Evolutionary conservation across 2,113 vertebrate species (phyloP), one percentile per base, ranked within the genome.

Genomic region (Poeciliopsis retropinna): DNA sequence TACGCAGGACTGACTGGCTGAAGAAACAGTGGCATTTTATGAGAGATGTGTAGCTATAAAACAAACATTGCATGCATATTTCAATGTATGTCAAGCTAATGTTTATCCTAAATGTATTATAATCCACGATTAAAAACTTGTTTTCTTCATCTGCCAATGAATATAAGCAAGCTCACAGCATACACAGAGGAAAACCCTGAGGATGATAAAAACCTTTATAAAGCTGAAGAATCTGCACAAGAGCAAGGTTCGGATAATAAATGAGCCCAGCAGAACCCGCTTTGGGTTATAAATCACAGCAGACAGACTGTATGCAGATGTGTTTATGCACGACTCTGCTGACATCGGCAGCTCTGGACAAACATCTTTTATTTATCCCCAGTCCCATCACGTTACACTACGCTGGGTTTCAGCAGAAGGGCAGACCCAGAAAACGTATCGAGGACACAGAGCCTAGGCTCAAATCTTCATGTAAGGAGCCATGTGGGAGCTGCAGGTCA

Each of bases 221-320:
- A 47, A 39, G 61, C 51, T 30, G 66, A 19, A 72, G 32, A 22
- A 54, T 62, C 27, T 54, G 39, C 78, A 80, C 72, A 69, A 85
- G 41, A 68, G 54, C 62, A 2, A 27, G 70, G 65, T 75, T 70
- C 74, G 76, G 44, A 68, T 83, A 74, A 72, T 75, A 86, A 84
- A 88, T 71, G 75, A 79, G 73, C 3, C 27, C 63, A 83, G 87
- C 39, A 65, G 80, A 76, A 82, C 82, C 82, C 25, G 51, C 34
- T 64, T 60, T 73, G 64, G 71, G 66, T 80, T 75, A 87, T 91
- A 88, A 87, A 88, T 93, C 82, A 89, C 63, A 61, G 76, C 76
- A 81, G 84, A 82, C 84, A 65, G 67, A 78, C 27, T 67, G 3
- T 72, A 89, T 88, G 85, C 86, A 92, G 83, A 90, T 90, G 78